Evolutionary conservation across 2,888 invertebrate genomes (phyloP).

Genomic region (Diplolepis rosae): DNA sequence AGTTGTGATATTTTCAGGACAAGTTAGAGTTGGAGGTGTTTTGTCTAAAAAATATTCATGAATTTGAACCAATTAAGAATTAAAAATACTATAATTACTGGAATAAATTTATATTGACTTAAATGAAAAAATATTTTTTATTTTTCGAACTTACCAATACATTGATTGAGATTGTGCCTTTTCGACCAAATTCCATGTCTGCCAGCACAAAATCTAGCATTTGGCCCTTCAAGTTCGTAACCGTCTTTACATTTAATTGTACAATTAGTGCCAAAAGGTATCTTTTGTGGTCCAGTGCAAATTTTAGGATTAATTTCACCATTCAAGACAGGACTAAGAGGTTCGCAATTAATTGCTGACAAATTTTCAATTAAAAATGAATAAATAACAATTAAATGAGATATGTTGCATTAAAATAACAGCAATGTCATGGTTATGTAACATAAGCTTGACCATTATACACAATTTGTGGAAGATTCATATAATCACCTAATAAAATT

Average conservation of each 20-base stretch:
- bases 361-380: too few relatives aligned
- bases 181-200: slow-evolving; percentile 77
- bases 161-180: slow-evolving; percentile 73
- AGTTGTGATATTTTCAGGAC: slow-evolving; percentile 76
- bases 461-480: too few relatives aligned
- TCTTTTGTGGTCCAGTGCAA: slow-evolving; percentile 76
- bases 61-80: slow-evolving; percentile 28
- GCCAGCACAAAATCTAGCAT: slow-evolving; percentile 76
- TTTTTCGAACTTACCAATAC: slow-evolving; percentile 73
- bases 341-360: slow-evolving; percentile 74
- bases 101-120: slow-evolving; percentile 17
- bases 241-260: slow-evolving; percentile 77
- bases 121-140: neutral
- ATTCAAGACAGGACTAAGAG: slow-evolving; percentile 75
- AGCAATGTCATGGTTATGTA: too few relatives aligned
- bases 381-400: too few relatives aligned
- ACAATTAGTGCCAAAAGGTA: slow-evolving; percentile 78
- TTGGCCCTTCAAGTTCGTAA: slow-evolving; percentile 77
- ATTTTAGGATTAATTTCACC: slow-evolving; percentile 76
- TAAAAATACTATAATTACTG: neutral
- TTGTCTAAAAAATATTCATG: slow-evolving; percentile 73
- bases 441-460: too few relatives aligned
- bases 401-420: too few relatives aligned
- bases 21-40: slow-evolving; percentile 76
- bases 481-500: too few relatives aligned